These are phyloP conservation scores for Dasysyrphus albostriatus DNA, from an alignment of 2,888 invertebrate species.

Conservation along the genomic window DNA sequence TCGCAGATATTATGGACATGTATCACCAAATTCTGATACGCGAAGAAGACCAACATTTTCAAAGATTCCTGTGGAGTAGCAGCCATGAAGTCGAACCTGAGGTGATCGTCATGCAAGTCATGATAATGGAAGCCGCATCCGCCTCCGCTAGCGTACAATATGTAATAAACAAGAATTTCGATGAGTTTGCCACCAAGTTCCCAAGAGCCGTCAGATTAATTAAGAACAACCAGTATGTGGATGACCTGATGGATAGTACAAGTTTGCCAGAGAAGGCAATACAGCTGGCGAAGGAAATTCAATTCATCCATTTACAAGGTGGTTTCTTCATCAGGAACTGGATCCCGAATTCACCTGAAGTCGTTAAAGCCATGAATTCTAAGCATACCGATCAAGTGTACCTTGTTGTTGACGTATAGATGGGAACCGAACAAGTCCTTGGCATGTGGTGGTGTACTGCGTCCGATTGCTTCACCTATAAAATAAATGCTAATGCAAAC, in stretches of 20 bases:
- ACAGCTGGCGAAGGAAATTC: no score
- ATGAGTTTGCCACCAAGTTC: background rate
- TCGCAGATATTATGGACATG: slow-evolving; percentile 6
- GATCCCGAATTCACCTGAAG: slow-evolving; percentile 5
- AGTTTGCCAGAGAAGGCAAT: no score
- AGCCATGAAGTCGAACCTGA: background rate
- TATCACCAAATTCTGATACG: slow-evolving; percentile 11
- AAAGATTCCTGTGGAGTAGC: slow-evolving; percentile 23
- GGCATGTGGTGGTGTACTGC: slow-evolving; percentile 17
- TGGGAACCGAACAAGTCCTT: slow-evolving; percentile 7
- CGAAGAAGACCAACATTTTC: slow-evolving; percentile 14
- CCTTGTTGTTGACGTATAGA: background rate
- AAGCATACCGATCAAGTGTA: background rate
- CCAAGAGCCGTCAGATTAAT: background rate
- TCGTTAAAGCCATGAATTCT: background rate
- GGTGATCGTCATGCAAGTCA: background rate
- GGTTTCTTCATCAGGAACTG: slow-evolving; percentile 5
- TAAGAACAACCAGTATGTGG: no score
- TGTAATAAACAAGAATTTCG: no score
- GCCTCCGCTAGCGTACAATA: background rate
- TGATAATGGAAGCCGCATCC: background rate
- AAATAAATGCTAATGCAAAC: no score
- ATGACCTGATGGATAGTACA: no score
- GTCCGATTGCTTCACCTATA: no score
- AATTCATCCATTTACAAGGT: no score